Percentiles rank a stretch among this genome's conserved stretches.
phyloP scores from a whole-genome alignment of 2,888 invertebrate species.

The Scaptodrosophila latifasciaeformis region DNA sequence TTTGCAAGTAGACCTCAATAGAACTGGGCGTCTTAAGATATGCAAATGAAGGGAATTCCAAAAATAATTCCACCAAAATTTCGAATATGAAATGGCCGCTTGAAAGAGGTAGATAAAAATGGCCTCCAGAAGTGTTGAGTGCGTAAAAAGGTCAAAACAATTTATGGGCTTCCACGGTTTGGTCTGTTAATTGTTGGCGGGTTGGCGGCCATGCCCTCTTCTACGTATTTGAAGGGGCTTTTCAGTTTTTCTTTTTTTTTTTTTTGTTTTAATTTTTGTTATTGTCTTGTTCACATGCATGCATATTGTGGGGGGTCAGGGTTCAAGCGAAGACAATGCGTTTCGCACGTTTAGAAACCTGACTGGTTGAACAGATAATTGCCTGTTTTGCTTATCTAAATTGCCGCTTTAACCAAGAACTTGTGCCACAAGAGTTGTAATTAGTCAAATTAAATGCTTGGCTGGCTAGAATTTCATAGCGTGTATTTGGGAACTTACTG shows the following conservation, averaged over 20 bases:
- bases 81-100: no score
- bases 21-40: no score
- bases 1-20: no score
- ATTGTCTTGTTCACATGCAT: constrained; percentile 33
- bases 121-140: no score
- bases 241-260: background rate
- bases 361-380: constrained; percentile 40
- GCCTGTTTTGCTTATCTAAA: constrained; percentile 65
- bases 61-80: no score
- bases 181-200: constrained; percentile 36
- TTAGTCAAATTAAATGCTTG: constrained; percentile 63
- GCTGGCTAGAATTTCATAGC: constrained; percentile 34
- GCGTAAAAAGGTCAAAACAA: constrained; percentile 1
- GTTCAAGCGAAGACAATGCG: constrained; percentile 56
- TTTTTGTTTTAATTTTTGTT: constrained; percentile 9
- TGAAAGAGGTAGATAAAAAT: no score
- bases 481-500: constrained; percentile 13
- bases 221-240: no score
- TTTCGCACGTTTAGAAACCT: constrained; percentile 34
- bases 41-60: constrained; percentile 7
- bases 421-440: constrained; percentile 53
- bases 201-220: constrained; percentile 21
- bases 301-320: constrained; percentile 64
- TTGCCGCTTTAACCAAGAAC: constrained; percentile 68
- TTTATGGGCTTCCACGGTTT: background rate